phyloP scores from a whole-genome alignment of 2,888 invertebrate species.

The Girardia tigrina region DNA sequence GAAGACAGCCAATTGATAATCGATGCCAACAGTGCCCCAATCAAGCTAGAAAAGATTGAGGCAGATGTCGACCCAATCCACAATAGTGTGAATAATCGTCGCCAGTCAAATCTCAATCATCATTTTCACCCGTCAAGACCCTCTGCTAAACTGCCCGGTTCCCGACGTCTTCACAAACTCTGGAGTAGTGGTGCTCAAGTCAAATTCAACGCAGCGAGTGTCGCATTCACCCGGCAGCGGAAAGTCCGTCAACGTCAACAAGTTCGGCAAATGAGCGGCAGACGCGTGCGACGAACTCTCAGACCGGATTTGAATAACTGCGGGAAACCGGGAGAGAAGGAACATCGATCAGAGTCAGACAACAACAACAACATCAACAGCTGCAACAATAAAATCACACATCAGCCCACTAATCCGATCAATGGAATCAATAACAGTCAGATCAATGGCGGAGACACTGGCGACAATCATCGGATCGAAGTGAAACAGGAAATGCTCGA shows the following conservation, averaged over 20 bases:
- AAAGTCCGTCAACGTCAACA: no score
- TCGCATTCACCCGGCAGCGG: not conserved
- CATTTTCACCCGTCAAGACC: no score
- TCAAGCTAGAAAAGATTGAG: not conserved
- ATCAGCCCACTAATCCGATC: no score
- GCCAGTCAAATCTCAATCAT: no score
- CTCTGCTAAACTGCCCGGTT: not conserved
- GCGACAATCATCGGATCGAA: not conserved
- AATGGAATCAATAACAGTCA: no score
- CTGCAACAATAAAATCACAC: not conserved
- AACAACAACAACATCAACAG: no score
- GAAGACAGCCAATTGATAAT: not conserved
- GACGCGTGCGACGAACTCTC: not conserved
- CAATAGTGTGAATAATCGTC: no score
- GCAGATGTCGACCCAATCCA: not conserved
- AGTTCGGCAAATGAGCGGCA: not conserved
- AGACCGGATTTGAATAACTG: no score
- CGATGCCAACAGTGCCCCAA: not conserved
- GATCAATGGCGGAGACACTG: no score
- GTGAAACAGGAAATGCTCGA: not conserved
- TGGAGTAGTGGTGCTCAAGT: not conserved
- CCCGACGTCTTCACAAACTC: not conserved
- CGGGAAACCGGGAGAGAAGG: no score
- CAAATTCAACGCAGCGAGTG: not conserved
- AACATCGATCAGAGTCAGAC: no score